A percentile compares a stretch with the other conserved stretches of the same genome.
These are phyloP conservation scores for Portevinia maculata DNA, from an alignment of 2,888 invertebrate genomes.

Conservation along the genomic window DNA sequence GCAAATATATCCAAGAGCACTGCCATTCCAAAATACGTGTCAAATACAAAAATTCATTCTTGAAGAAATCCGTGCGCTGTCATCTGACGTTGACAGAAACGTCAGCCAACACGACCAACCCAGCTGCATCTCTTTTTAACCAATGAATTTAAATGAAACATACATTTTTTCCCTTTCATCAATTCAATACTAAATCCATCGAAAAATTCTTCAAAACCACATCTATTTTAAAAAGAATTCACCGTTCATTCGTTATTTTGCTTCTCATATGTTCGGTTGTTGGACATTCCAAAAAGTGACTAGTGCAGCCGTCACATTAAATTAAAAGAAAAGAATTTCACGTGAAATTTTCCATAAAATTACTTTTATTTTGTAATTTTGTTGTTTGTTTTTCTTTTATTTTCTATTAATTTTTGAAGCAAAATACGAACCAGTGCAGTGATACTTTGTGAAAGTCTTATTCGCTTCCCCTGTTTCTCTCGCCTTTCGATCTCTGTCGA, in stretches of 20 bases:
- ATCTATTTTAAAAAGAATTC: constrained; percentile 22
- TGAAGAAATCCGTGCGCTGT: constrained; percentile 53
- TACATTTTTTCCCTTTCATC: constrained; percentile 21
- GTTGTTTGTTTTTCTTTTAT: constrained; percentile 29
- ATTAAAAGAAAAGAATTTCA: constrained; percentile 25
- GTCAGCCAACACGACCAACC: constrained; percentile 29
- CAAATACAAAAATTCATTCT: constrained; percentile 13
- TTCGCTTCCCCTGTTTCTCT: neutral
- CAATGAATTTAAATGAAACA: neutral
- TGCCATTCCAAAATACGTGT: constrained; percentile 13
- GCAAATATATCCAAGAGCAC: neutral
- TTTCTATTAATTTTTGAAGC: constrained; percentile 12
- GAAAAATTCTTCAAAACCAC: neutral
- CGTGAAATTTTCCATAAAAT: constrained; percentile 40
- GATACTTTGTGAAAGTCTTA: constrained; percentile 16
- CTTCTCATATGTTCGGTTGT: constrained; percentile 50
- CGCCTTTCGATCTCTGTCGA: constrained; percentile 6
- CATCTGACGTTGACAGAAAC: constrained; percentile 38
- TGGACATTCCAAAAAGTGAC: constrained; percentile 24
- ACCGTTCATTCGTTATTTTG: constrained; percentile 59
- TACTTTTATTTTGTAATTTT: constrained; percentile 29
- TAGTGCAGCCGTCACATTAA: constrained; percentile 17
- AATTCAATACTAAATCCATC: neutral
- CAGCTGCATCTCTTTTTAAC: constrained; percentile 31
- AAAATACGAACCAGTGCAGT: constrained; percentile 22